Evolutionary conservation across 2,888 invertebrate species (phyloP), one percentile per base, ranked within the genome.

Genomic region (Galerucella pusilla): DNA sequence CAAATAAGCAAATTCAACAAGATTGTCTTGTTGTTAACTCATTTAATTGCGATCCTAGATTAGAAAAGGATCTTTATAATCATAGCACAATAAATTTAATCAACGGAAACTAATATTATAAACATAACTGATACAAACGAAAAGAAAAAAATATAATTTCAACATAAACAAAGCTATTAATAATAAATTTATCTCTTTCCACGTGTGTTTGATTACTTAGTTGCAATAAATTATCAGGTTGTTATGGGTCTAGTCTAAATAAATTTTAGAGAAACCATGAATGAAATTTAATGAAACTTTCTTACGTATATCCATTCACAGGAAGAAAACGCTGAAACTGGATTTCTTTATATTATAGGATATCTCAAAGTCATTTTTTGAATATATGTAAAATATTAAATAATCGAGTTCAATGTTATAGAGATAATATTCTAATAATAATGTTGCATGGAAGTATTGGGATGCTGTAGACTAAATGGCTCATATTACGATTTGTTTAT

Each of bases 211-310:
- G 11, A 57, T 16, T 65, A 65, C 64, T n/a, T 20, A 42, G 64
- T 65, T 65, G 64, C 64, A 46, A 9, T 45, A 65, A 45, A 65
- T 65, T 65, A 65, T 65, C 64, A 65, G 64, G 64, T 65, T 65
- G 45, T 65, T 64, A 11, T 65, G 20, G 64, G 64, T 46, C 46
- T 20, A 46, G 45, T 45, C 64, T 42, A 16, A 63, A 25, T n/a
- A 65, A 46, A 65, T 46, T 28, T 35, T 28, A 2, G 14, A 61
- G n/a, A 61, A 61, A 61, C 14, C 16, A 61, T 61, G 35, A 61
- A 61, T 61, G 61, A 61, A 61, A 35, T 35, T 35, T n/a, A 61
- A 14, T 12, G 7, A 9, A 59, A 59, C 10, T 14, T 59, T 57
- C 14, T 57, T 9, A 57, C 28, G 25, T 25, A 12, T 12, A 28